Percentiles rank a stretch among this genome's conserved stretches.
Conservation (phyloP, 2,113 vertebrate genomes). For the Gnathonemus echidnorhynchus region DNA sequence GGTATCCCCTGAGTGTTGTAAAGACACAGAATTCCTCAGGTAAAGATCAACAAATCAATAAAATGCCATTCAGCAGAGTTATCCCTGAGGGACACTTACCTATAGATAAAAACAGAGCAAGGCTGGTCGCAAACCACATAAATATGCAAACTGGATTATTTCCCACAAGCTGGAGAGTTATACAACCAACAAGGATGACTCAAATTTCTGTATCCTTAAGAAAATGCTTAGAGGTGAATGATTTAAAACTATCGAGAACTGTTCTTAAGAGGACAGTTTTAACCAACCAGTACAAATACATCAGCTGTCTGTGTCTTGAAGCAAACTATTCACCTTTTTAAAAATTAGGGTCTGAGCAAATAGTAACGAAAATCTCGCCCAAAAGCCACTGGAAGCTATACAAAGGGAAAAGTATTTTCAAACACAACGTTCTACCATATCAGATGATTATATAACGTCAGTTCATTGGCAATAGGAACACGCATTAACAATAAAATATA, state of each 20-base stretch:
- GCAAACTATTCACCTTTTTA: not conserved
- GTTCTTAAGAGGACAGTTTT: not conserved
- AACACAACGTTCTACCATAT: not conserved
- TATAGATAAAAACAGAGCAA: not conserved
- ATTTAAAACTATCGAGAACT: not conserved
- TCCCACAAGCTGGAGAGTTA: not conserved
- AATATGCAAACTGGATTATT: not conserved
- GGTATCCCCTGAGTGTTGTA: not conserved
- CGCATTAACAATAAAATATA: not conserved
- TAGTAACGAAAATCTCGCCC: not conserved
- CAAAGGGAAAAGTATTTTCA: not conserved
- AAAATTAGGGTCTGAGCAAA: not conserved
- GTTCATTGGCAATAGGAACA: not conserved
- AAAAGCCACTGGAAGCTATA: not conserved
- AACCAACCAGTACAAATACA: not conserved
- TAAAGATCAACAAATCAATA: not conserved
- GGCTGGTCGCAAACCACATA: not conserved
- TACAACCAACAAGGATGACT: not conserved
- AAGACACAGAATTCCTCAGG: not conserved
- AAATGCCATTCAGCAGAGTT: not conserved
- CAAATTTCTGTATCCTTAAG: not conserved
- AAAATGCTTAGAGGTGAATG: not conserved
- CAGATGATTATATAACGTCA: not conserved
- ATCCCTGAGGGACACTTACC: not conserved
- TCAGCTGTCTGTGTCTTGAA: not conserved